Percentiles rank a stretch among this genome's conserved stretches.
Conservation (phyloP, 2,113 vertebrate species). For the Hystrix cristata region DNA sequence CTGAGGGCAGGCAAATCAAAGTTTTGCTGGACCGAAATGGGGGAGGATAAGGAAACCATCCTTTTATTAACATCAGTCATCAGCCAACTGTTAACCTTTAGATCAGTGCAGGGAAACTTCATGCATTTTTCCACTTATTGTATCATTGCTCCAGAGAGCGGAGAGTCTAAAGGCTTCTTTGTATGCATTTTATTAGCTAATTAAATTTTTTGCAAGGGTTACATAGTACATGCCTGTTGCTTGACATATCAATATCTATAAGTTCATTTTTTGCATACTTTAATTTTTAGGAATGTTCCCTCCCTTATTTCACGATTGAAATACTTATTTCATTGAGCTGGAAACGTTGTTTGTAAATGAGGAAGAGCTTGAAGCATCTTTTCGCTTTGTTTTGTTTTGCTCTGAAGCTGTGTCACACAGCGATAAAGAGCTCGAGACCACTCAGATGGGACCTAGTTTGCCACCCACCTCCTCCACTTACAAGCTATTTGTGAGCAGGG, state of each 20-base stretch:
- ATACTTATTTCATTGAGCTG: slow-evolving; percentile 33
- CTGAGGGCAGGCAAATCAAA: slow-evolving; percentile 72
- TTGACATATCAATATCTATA: slow-evolving; percentile 45
- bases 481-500: background rate
- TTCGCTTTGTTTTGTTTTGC: background rate
- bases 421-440: background rate
- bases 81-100: slow-evolving; percentile 71
- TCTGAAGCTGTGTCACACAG: background rate
- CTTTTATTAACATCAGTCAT: background rate
- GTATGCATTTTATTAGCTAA: slow-evolving; percentile 58
- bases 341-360: slow-evolving; percentile 43
- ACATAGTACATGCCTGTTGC: slow-evolving; percentile 1
- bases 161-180: background rate
- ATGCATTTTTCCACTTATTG: background rate
- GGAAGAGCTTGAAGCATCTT: background rate
- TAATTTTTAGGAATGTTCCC: slow-evolving; percentile 38
- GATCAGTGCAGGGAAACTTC: slow-evolving; percentile 8
- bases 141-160: background rate
- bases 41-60: slow-evolving; percentile 41
- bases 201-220: slow-evolving; percentile 55
- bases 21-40: slow-evolving; percentile 63
- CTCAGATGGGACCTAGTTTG: background rate
- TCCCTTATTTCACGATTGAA: background rate
- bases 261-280: slow-evolving; percentile 64
- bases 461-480: background rate